Evolutionary conservation across 2,797 vertebrate species (phyloP), one percentile per base, ranked within the genome.

Genomic region (Spondyliosoma cantharus): DNA sequence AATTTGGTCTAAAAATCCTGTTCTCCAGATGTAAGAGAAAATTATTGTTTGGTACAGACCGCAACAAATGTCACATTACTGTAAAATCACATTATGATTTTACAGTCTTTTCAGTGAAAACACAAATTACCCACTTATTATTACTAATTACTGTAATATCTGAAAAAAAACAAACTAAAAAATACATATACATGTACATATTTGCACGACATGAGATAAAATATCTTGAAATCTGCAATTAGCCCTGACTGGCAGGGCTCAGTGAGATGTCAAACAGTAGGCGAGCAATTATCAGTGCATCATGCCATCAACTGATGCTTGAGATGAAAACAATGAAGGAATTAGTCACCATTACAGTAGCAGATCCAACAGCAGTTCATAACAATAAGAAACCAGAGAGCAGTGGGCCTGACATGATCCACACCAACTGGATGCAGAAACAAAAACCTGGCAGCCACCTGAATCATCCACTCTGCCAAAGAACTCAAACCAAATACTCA

Each of bases 281-380:
- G 15, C 52, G 22, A 32, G 32, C 61, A 72, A 46, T 57, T 74
- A 19, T 27, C 25, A 19, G 11, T 73, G 24, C 16, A 64, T 59
- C 59, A 58, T 45, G 29, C 17, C 17, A 53, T 8, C 0, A 54
- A 50, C 9, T 37, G 59, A 42, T 58, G 37, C 11, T 24, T 4
- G 37, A 27, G 25, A 1, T 0, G 13, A 46, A 73, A 58, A 70
- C 59, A 61, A n/a, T 58, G 52, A 29, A 52, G 16, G 20, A 69
- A 58, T 3, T 15, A 57, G 27, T 19, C 37, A 58, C 20, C 57
- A 48, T 59, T 7, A 67, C 37, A 58, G 16, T 2, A 48, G 46
- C 13, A 45, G 24, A 75, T 53, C 12, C 19, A 49, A 14, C 17
- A 50, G 43, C 20, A 67, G n/a, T 5, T 59, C 7, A 66, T 13